A percentile compares a stretch with the other conserved stretches of the same genome.
Evolutionary conservation across 2,113 vertebrate species (phyloP).

Genomic region (Protobothrops flavoviridis): DNA sequence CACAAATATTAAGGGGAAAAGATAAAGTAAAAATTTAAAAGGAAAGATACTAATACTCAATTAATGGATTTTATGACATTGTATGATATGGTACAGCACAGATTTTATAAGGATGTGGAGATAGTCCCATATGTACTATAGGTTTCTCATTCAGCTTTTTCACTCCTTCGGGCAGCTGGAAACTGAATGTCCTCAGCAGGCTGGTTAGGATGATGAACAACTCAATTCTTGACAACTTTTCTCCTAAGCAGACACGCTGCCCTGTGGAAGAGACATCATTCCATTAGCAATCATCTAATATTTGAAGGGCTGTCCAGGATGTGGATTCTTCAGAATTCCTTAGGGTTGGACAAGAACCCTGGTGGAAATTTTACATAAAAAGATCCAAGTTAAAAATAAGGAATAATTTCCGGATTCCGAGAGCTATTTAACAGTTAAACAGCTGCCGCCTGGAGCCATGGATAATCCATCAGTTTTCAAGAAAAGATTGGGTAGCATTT

Average conservation of each 20-base stretch:
- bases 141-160: neutral
- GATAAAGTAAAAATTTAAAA: neutral
- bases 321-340: too few species aligned
- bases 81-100: neutral
- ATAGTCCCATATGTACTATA: fast-evolving
- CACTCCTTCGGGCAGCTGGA: neutral
- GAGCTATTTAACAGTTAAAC: too few species aligned
- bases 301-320: too few species aligned
- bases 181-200: neutral
- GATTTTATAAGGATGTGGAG: neutral
- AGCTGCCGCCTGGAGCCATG: too few species aligned
- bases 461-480: too few species aligned
- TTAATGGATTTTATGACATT: neutral
- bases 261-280: neutral
- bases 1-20: neutral
- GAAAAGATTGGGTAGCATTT: too few species aligned
- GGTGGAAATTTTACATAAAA: too few species aligned
- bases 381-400: too few species aligned
- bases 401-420: too few species aligned
- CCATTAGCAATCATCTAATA: too few species aligned
- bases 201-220: neutral
- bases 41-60: neutral
- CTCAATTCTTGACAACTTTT: neutral
- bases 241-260: neutral
- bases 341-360: too few species aligned